Evolutionary conservation across 2,113 vertebrate species (phyloP).

Genomic region (Camelus bactrianus): DNA sequence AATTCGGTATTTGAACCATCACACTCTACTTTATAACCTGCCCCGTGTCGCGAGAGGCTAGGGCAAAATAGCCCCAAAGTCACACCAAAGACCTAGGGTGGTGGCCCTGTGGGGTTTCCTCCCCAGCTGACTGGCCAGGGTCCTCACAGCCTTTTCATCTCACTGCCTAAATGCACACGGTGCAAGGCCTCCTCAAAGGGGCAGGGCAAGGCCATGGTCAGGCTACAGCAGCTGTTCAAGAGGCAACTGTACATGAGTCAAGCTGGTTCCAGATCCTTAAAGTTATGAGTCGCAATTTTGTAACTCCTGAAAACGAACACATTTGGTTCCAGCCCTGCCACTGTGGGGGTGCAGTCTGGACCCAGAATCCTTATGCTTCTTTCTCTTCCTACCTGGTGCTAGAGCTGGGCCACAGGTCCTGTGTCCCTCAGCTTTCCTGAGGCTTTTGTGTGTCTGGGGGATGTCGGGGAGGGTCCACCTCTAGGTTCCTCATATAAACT

Average conservation of each 20-base stretch:
- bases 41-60: not conserved
- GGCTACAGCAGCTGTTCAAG: not conserved
- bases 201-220: not conserved
- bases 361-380: not conserved
- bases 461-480: not conserved
- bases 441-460: not conserved
- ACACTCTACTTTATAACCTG: not conserved
- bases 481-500: not conserved
- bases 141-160: not conserved
- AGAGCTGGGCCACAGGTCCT: not conserved
- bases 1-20: not conserved
- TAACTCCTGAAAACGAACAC: not conserved
- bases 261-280: not conserved
- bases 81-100: no score
- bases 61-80: not conserved
- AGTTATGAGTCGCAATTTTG: not conserved
- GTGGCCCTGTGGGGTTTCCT: not conserved
- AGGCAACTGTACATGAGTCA: not conserved
- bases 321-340: not conserved
- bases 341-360: not conserved
- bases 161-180: not conserved
- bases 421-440: not conserved
- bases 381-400: not conserved
- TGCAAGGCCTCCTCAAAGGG: not conserved
- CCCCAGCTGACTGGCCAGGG: fast-evolving